Conservation (phyloP, 2,113 vertebrate species). For the Pterophyllum scalare region DNA sequence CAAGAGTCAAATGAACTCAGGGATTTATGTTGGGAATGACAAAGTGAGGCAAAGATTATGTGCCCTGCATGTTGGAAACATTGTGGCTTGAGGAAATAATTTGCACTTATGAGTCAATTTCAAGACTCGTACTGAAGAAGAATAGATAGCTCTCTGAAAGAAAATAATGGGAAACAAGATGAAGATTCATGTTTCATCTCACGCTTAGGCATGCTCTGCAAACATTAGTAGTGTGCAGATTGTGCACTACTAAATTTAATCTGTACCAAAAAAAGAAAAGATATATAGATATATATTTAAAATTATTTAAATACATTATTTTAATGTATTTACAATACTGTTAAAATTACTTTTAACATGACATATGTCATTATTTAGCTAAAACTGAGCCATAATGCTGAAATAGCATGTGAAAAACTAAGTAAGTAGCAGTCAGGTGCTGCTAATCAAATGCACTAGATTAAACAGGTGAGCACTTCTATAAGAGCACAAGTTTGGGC, state of each 20-base stretch:
- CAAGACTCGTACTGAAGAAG: background rate
- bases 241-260: background rate
- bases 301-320: background rate
- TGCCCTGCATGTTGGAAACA: background rate
- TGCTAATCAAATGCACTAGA: background rate
- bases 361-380: background rate
- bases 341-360: too few species aligned
- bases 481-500: too few species aligned
- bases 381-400: background rate
- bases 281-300: too few species aligned
- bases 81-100: background rate
- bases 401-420: rapidly evolving
- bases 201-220: background rate
- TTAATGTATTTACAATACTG: background rate
- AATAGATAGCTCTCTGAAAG: background rate
- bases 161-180: background rate
- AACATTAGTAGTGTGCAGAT: background rate
- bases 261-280: too few species aligned
- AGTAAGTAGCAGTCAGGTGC: background rate
- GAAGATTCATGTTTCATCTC: background rate
- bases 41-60: background rate
- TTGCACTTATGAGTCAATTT: constrained; percentile 2
- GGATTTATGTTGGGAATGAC: background rate
- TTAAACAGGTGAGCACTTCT: too few species aligned
- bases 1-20: background rate